A percentile compares a stretch with the other conserved stretches of the same genome.
Evolutionary conservation across 2,113 vertebrate species (phyloP).

Genomic region (Pardalotus punctatus): DNA sequence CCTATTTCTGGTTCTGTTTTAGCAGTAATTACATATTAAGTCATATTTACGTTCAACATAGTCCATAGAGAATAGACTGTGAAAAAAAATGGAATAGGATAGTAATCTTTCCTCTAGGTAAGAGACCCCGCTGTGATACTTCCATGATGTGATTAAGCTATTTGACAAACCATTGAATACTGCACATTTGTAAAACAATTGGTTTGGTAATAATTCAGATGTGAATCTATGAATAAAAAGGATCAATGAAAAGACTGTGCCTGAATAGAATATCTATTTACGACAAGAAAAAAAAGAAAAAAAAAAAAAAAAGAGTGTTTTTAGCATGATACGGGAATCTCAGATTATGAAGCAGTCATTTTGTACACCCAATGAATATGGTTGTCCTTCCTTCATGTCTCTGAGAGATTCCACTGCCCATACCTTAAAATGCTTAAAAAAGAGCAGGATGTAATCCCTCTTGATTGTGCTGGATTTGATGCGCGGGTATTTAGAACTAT

Average conservation of each 20-base stretch:
- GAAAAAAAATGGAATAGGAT: background rate
- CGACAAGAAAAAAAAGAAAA: background rate
- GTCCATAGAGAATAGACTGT: background rate
- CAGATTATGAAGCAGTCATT: background rate
- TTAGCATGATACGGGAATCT: background rate
- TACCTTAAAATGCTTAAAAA: background rate
- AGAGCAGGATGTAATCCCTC: background rate
- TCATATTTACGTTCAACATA: background rate
- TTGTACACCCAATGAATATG: background rate
- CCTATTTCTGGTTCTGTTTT: background rate
- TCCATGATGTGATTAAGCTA: background rate
- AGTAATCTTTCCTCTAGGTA: background rate
- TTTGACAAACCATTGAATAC: background rate
- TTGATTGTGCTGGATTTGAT: background rate
- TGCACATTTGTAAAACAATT: background rate
- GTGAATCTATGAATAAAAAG: background rate
- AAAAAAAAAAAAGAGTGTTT: too few species aligned
- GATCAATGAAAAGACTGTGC: background rate
- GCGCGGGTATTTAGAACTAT: background rate
- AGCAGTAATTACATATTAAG: background rate
- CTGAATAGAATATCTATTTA: background rate
- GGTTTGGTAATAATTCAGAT: background rate
- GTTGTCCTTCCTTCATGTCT: background rate
- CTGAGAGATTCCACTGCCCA: rapidly evolving
- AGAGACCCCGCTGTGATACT: background rate